phyloP scores from a whole-genome alignment of 2,797 vertebrate genomes.

The Gallirallus australis region DNA sequence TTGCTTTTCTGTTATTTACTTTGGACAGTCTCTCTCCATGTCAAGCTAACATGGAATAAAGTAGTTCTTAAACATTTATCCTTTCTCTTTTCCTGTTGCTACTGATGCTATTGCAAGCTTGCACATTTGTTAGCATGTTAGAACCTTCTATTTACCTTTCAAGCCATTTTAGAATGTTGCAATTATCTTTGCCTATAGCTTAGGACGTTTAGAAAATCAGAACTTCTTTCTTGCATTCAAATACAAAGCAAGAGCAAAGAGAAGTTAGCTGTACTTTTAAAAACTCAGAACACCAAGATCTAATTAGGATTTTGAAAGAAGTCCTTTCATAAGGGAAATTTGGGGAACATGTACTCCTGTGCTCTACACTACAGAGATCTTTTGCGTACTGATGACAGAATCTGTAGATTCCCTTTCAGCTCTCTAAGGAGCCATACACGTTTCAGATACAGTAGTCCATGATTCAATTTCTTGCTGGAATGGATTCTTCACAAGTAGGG shows the following conservation, averaged over 20 bases:
- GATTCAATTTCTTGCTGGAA: constrained; percentile 75
- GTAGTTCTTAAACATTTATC: background rate
- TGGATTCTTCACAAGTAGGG: constrained; percentile 72
- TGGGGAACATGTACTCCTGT: background rate
- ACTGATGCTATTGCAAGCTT: background rate
- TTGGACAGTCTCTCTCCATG: background rate
- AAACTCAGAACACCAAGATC: background rate
- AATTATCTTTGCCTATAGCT: background rate
- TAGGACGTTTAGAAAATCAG: background rate
- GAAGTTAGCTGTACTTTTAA: background rate
- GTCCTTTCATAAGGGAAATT: background rate
- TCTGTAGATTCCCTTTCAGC: background rate
- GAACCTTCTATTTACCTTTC: background rate
- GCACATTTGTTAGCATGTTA: background rate
- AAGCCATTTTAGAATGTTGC: background rate
- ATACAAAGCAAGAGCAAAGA: background rate
- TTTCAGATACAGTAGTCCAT: constrained; percentile 52
- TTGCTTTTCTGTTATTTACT: background rate
- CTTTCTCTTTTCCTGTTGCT: background rate
- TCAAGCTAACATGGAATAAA: background rate
- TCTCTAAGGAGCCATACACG: constrained; percentile 46
- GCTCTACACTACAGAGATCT: background rate
- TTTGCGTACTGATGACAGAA: background rate
- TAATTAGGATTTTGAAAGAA: background rate
- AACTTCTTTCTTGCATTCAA: background rate